Conservation (phyloP, 2,888 invertebrate species). For the Anthophora plumipes region DNA sequence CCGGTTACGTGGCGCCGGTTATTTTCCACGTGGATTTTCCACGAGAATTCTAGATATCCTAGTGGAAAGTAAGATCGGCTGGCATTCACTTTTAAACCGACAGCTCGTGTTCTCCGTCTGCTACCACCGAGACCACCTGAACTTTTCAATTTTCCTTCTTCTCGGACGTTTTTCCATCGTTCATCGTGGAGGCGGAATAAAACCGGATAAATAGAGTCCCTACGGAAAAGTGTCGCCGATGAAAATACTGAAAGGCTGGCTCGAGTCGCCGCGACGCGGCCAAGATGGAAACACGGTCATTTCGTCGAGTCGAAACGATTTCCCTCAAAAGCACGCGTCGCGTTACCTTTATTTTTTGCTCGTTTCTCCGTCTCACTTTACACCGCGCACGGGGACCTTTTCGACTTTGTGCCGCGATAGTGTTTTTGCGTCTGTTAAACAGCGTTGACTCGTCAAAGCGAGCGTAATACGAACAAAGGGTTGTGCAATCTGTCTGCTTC, state of each 20-base stretch:
- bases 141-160: slow-evolving; percentile 42
- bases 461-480: slow-evolving; percentile 14
- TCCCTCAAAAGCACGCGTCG: slow-evolving; percentile 26
- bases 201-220: slow-evolving; percentile 11
- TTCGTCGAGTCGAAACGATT: slow-evolving; percentile 29
- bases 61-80: slow-evolving; percentile 16
- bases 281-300: slow-evolving; percentile 58
- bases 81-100: slow-evolving; percentile 19
- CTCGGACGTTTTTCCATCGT: slow-evolving; percentile 4
- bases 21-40: slow-evolving; percentile 25
- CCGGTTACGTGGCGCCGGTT: slow-evolving; percentile 31
- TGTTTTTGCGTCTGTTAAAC: slow-evolving; percentile 46
- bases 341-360: neutral
- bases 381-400: slow-evolving; percentile 12
- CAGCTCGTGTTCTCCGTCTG: slow-evolving; percentile 5
- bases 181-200: neutral
- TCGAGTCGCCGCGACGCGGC: slow-evolving; percentile 22
- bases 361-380: slow-evolving; percentile 19
- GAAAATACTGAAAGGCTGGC: slow-evolving; percentile 59
- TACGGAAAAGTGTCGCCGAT: slow-evolving; percentile 40
- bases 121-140: slow-evolving; percentile 1
- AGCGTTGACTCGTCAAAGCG: slow-evolving; percentile 26
- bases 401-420: slow-evolving; percentile 30
- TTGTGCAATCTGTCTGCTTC: slow-evolving; percentile 6
- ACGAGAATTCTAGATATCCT: neutral